Percentiles rank a stretch among this genome's conserved stretches.
These are phyloP conservation scores for Leptinotarsa peninsularis DNA, from an alignment of 2,888 invertebrate genomes.

Conservation along the genomic window DNA sequence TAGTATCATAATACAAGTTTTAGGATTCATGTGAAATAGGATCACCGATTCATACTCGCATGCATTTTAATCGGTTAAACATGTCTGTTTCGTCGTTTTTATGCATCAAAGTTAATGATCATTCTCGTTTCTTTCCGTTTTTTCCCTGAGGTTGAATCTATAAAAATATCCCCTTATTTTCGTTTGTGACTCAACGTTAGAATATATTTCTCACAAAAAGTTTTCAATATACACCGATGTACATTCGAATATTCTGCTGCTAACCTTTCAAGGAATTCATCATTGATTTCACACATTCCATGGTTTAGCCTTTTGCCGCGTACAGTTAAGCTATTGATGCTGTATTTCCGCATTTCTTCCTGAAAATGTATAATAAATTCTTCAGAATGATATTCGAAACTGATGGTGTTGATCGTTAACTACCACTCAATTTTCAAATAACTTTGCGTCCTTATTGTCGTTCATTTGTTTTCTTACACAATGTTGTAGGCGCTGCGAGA, in stretches of 20 bases:
- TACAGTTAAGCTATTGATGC: neutral
- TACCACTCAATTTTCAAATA: conserved; percentile 11
- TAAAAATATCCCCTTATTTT: too few relatives aligned
- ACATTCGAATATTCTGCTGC: neutral
- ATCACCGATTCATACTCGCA: too few relatives aligned
- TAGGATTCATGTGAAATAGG: too few relatives aligned
- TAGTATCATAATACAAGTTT: too few relatives aligned
- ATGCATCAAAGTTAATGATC: too few relatives aligned
- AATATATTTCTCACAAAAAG: too few relatives aligned
- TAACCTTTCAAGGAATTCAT: conserved; percentile 5
- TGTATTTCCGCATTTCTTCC: conserved; percentile 5
- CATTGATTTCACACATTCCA: conserved; percentile 12
- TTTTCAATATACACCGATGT: too few relatives aligned
- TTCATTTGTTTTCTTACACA: conserved; percentile 2
- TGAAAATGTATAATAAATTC: conserved; percentile 13
- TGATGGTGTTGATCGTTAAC: neutral
- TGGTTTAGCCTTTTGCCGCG: neutral
- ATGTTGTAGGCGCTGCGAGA: neutral
- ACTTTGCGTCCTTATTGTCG: neutral
- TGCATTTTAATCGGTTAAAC: too few relatives aligned
- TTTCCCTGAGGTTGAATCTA: too few relatives aligned
- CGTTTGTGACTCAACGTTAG: too few relatives aligned
- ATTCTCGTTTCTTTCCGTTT: too few relatives aligned
- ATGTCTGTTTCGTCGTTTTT: too few relatives aligned
- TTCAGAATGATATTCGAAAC: conserved; percentile 11